These are phyloP conservation scores for Opisthograptis luteolata DNA, from an alignment of 2,888 invertebrate species.

Conservation along the genomic window DNA sequence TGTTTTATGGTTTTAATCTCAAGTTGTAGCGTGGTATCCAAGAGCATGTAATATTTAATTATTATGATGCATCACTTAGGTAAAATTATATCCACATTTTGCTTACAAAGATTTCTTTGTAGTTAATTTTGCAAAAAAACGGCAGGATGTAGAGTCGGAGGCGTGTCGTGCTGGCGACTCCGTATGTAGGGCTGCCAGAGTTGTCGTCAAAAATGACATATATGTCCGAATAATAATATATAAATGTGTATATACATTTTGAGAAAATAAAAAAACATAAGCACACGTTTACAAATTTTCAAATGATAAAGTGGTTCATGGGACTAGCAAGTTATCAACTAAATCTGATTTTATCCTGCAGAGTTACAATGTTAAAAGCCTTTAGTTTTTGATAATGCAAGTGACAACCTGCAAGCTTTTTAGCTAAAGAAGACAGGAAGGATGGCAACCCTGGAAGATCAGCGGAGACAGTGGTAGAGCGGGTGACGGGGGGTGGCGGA, in stretches of 20 bases:
- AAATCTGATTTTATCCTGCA: too few relatives aligned
- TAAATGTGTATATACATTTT: too few relatives aligned
- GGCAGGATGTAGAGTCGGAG: conserved; percentile 74
- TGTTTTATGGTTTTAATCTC: background rate
- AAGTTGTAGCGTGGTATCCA: background rate
- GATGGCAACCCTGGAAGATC: conserved; percentile 37
- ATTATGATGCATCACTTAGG: conserved; percentile 36
- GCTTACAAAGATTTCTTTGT: conserved; percentile 66
- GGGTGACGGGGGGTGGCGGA: conserved; percentile 42
- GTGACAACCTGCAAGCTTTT: background rate
- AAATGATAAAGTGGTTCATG: too few relatives aligned
- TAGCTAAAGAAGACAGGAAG: conserved; percentile 13
- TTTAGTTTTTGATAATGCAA: background rate
- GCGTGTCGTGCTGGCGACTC: conserved; percentile 66
- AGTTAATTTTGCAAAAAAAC: conserved; percentile 74
- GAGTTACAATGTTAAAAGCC: too few relatives aligned
- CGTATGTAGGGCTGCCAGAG: conserved; percentile 52
- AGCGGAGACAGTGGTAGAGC: conserved; percentile 43
- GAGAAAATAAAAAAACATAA: background rate
- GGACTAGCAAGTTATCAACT: too few relatives aligned
- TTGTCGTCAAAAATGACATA: conserved; percentile 9
- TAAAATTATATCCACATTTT: conserved; percentile 51
- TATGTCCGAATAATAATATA: too few relatives aligned
- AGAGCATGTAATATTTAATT: conserved; percentile 1
- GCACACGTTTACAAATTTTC: too few relatives aligned